Evolutionary conservation across 2,888 invertebrate species (phyloP).

Genomic region (Harpalus rubripes): DNA sequence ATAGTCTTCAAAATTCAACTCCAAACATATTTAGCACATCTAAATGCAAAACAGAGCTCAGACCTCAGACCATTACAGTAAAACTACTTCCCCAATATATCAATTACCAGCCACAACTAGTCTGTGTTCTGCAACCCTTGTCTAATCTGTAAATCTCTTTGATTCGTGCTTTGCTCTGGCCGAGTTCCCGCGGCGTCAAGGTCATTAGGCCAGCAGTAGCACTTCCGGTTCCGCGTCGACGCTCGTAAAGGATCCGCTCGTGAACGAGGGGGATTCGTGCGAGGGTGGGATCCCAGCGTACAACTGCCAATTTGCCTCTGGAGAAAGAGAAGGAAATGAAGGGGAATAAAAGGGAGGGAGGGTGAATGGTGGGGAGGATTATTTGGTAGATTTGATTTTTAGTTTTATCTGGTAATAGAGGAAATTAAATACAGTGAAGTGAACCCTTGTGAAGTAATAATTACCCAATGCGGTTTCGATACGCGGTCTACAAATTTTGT

Average conservation of each 20-base stretch:
- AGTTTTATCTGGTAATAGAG: too few species aligned
- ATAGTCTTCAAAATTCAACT: too few species aligned
- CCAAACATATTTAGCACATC: too few species aligned
- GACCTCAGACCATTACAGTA: too few species aligned
- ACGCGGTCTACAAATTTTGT: too few species aligned
- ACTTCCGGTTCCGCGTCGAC: conserved; percentile 32
- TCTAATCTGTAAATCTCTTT: not conserved
- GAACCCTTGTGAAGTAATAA: too few species aligned
- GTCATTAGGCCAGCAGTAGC: conserved; percentile 39
- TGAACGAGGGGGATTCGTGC: not conserved
- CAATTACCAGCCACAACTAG: not conserved
- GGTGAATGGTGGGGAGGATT: too few species aligned
- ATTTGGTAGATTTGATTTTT: too few species aligned
- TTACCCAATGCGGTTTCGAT: too few species aligned
- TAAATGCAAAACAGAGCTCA: too few species aligned
- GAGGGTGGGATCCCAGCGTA: not conserved
- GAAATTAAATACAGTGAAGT: too few species aligned
- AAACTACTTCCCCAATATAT: not conserved
- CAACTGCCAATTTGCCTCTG: conserved; percentile 1
- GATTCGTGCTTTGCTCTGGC: not conserved
- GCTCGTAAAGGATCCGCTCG: conserved; percentile 43
- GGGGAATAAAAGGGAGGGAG: not conserved
- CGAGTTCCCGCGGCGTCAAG: conserved; percentile 13
- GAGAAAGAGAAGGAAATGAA: not conserved
- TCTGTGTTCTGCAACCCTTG: not conserved